Evolutionary conservation across 2,797 vertebrate species (phyloP), one percentile per base, ranked within the genome.

Genomic region (Propithecus perrieri): DNA sequence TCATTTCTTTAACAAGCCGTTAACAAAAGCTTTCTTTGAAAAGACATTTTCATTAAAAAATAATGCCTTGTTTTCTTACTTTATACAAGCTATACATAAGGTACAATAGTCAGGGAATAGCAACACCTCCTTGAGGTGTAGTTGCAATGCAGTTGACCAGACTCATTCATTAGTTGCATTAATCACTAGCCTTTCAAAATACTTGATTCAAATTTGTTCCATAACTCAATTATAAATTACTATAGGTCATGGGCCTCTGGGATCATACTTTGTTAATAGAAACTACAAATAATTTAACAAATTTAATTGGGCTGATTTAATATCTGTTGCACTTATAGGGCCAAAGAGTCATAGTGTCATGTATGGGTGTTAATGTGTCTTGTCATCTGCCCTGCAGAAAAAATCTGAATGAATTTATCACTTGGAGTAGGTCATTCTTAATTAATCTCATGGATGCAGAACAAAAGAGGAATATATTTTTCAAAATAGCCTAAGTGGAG

Each of bases 231-330:
- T 65, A 76, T 65, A 78, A 92, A 76, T 38, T 85, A 74, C 5
- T 46, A 26, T 4, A 46, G 13, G 63, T 76, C 43, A 15, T 59
- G 8, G 5, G 79, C 22, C 38, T 69, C 50, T 86, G 14, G 11
- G 38, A 38, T 84, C 43, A 26, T 14, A 92, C 43, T 35, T 83
- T 74, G 78, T 95, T 94, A 75, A 28, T 26, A 35, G 43, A 35
- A 83, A 85, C 10, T 81, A 28, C 55, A 43, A 89, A 55, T 76
- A 93, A 87, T 13, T 81, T 67, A 92, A 83, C n/a, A 93, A 50
- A 76, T 86, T 38, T 86, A 97, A 89, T 69, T 85, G 24, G 9
- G 85, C 28, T 85, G 41, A 91, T n/a, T 79, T 89, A 91, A 85
- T 75, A 89, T 74, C 5, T 35, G 10, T n/a, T 87, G 30, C 1